Conservation (phyloP, 2,113 vertebrate species). For the Nanger granti region DNA sequence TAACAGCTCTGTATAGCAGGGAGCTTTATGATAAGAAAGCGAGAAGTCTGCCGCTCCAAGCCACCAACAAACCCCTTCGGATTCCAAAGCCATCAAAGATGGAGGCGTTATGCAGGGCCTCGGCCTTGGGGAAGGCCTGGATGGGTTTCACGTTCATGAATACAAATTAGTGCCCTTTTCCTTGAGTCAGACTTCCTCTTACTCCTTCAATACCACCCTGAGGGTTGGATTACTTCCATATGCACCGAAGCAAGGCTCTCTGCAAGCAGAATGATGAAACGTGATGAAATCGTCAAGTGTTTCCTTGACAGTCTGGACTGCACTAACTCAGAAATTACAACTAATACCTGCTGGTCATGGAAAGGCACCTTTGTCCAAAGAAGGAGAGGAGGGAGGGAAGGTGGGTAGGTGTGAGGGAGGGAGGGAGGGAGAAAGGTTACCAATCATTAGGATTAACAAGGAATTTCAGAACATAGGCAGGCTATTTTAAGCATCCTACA, state of each 20-base stretch:
- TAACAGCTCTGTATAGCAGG: not conserved
- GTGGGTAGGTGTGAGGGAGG: not conserved
- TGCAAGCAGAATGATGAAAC: not conserved
- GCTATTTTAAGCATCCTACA: not conserved
- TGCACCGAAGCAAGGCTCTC: not conserved
- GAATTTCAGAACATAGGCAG: not conserved
- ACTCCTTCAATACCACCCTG: not conserved
- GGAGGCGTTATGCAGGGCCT: fast-evolving
- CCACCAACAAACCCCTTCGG: not conserved
- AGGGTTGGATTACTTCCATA: not conserved
- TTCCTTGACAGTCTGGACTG: not conserved
- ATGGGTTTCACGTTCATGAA: not conserved
- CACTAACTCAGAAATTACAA: not conserved
- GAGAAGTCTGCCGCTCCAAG: not conserved
- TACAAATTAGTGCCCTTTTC: not conserved
- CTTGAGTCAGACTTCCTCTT: not conserved
- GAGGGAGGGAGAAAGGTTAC: not conserved
- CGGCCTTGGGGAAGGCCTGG: not conserved
- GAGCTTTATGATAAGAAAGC: not conserved
- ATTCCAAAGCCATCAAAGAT: not conserved
- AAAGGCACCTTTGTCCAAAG: not conserved
- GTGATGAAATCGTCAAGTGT: fast-evolving
- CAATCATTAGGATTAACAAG: not conserved
- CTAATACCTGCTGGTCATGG: not conserved
- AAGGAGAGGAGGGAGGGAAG: not conserved